Percentiles rank a stretch among this genome's conserved stretches.
Conservation (phyloP, 2,797 vertebrate species). For the Mycteria americana region DNA sequence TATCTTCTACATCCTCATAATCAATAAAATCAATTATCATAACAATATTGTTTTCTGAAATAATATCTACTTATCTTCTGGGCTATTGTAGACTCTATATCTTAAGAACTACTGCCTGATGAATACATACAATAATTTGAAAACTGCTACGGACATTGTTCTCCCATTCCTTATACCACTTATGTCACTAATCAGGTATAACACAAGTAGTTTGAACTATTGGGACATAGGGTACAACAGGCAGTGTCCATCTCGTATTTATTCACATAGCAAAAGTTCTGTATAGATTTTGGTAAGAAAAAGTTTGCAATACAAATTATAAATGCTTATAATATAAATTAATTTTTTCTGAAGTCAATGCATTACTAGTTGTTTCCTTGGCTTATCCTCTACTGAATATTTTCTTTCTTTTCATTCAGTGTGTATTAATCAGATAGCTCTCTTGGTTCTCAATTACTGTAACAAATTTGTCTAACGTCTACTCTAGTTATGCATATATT, state of each 20-base stretch:
- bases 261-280: not conserved
- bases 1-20: not conserved
- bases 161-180: not conserved
- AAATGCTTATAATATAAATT: not conserved
- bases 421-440: not conserved
- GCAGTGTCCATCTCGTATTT: not conserved
- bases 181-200: not conserved
- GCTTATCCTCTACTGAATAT: not conserved
- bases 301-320: not conserved
- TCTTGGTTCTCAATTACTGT: not conserved
- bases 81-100: not conserved
- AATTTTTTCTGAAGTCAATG: not conserved
- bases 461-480: not conserved
- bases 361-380: not conserved
- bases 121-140: not conserved
- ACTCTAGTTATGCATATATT: not conserved
- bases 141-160: not conserved
- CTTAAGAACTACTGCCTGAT: not conserved
- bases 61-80: not conserved
- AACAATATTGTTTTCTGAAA: not conserved
- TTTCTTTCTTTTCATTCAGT: not conserved
- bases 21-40: not conserved
- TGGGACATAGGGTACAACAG: accelerated
- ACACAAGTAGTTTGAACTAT: not conserved
- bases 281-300: not conserved